Evolutionary conservation across 2,888 invertebrate genomes (phyloP).

Genomic region (Griposia aprilina): DNA sequence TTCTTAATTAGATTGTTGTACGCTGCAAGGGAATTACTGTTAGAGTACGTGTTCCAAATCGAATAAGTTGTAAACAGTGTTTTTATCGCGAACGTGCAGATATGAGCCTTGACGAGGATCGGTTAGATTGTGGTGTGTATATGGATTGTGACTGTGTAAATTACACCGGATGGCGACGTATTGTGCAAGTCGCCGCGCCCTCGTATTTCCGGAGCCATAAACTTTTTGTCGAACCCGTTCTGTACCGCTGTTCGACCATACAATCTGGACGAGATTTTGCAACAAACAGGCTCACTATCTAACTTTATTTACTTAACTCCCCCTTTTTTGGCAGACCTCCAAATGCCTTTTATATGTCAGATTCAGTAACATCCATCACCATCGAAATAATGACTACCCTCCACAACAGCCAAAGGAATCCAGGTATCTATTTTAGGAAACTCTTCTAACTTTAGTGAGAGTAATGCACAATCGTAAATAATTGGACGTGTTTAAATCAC

Average conservation of each 20-base stretch:
- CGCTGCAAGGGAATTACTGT: constrained; percentile 66
- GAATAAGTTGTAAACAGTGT: constrained; percentile 72
- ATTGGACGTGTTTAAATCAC: constrained; percentile 68
- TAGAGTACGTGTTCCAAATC: constrained; percentile 71
- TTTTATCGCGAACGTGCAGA: constrained; percentile 73
- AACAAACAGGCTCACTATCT: constrained; percentile 38
- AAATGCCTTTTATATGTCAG: constrained; percentile 57
- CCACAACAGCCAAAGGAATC: constrained; percentile 31
- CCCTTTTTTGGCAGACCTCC: constrained; percentile 59
- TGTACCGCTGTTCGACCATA: constrained; percentile 39
- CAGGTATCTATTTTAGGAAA: constrained; percentile 60
- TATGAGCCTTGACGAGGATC: constrained; percentile 68
- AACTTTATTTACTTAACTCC: constrained; percentile 22
- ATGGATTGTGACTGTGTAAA: constrained; percentile 62
- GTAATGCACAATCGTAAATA: constrained; percentile 65
- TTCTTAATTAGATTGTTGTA: constrained; percentile 77
- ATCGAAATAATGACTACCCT: constrained; percentile 51
- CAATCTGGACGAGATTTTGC: constrained; percentile 47
- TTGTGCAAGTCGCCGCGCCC: constrained; percentile 81
- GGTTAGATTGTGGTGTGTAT: constrained; percentile 54
- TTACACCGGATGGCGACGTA: constrained; percentile 77
- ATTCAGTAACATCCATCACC: constrained; percentile 46
- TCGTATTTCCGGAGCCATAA: constrained; percentile 74
- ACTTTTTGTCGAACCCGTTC: constrained; percentile 62
- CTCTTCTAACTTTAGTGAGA: constrained; percentile 67